Base-by-base conservation (phyloP, 2,888 invertebrate genomes). In the Drosophila prolongata region DNA sequence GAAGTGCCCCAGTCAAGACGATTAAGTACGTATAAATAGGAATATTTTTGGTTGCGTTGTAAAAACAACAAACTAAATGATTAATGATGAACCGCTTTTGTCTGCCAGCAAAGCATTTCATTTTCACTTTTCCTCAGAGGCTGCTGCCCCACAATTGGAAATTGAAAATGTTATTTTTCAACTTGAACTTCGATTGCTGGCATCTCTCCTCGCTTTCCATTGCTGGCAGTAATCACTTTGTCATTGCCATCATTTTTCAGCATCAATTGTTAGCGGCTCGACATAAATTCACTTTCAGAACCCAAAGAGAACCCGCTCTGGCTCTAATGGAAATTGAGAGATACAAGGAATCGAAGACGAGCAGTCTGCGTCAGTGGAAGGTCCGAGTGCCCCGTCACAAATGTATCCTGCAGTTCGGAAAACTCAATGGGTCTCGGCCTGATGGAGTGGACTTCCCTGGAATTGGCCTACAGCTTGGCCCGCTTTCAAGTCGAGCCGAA, bases 241-340 rank as follows among this genome's bases (percentile, higher is more conserved):
- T 86, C 89, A n/a, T n/a, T n/a, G n/a, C n/a, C n/a, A 83, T 88
- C 83, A 83, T 83, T 88, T 88, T 73, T 79, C 86, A 79, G 86
- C 86, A 74, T 79, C 87, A 80, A 80, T 82, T 80, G 86, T 76
- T 67, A 40, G 73, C 72, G 83, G 59, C 87, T 49, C 78, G 54
- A 70, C 80, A 87, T 71, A 78, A 78, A 87, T 85, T 87, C 82
- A 87, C 79, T 87, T n/a, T 84, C 53, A 53, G 61, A 67, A 47
- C 34, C 50, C 38, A 11, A 6, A 10, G 19, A 57, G 49, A 59
- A 59, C 70, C 49, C 42, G 58, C 43, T 49, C 47, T 11, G 67
- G 56, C 71, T 76, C 87, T 79, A 81, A 82, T 87, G 78, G 85
- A 87, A 73, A 87, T 82, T 85, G 85, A 75, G 75, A 73, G 73